A percentile compares a stretch with the other conserved stretches of the same genome.
Conservation (phyloP, 2,888 invertebrate genomes). For the Carabus problematicus region DNA sequence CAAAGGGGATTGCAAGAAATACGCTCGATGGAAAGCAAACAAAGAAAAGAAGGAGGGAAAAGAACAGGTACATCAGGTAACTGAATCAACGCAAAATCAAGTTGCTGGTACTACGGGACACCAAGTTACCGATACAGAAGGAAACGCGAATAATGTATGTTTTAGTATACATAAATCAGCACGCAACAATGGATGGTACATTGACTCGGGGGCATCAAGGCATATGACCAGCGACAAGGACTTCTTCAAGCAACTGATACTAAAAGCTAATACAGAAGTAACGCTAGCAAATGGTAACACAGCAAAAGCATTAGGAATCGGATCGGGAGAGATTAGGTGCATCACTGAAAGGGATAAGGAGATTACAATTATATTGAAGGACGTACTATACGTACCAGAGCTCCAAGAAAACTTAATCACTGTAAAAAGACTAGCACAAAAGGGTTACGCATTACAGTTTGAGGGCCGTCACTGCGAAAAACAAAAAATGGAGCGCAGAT, state of each 20-base stretch:
- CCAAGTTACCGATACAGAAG: slow-evolving; percentile 5
- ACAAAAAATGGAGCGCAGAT: slow-evolving; percentile 1
- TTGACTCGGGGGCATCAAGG: slow-evolving; percentile 23
- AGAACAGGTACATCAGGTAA: too few relatives aligned
- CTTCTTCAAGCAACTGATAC: slow-evolving; percentile 4
- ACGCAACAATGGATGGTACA: slow-evolving; percentile 1
- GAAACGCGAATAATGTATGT: slow-evolving; percentile 14
- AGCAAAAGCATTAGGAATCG: slow-evolving; percentile 44
- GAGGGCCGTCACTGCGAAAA: slow-evolving; percentile 41
- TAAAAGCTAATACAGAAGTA: not conserved
- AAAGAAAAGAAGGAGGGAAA: slow-evolving; percentile 6
- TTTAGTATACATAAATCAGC: slow-evolving; percentile 4
- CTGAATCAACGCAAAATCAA: too few relatives aligned
- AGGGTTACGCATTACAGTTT: slow-evolving; percentile 43
- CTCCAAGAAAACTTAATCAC: slow-evolving; percentile 46
- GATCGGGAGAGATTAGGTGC: slow-evolving; percentile 40
- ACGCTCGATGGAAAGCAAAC: slow-evolving; percentile 16
- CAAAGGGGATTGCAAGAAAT: slow-evolving; percentile 14
- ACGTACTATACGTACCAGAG: slow-evolving; percentile 46
- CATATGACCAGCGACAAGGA: slow-evolving; percentile 15
- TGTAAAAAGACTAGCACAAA: slow-evolving; percentile 42
- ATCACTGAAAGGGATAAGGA: slow-evolving; percentile 6
- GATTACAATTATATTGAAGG: slow-evolving; percentile 38
- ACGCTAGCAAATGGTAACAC: slow-evolving; percentile 42
- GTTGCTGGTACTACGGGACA: too few relatives aligned